Evolutionary conservation across 2,888 invertebrate species (phyloP), one percentile per base, ranked within the genome.

Genomic region (Trachelus troglodyta): DNA sequence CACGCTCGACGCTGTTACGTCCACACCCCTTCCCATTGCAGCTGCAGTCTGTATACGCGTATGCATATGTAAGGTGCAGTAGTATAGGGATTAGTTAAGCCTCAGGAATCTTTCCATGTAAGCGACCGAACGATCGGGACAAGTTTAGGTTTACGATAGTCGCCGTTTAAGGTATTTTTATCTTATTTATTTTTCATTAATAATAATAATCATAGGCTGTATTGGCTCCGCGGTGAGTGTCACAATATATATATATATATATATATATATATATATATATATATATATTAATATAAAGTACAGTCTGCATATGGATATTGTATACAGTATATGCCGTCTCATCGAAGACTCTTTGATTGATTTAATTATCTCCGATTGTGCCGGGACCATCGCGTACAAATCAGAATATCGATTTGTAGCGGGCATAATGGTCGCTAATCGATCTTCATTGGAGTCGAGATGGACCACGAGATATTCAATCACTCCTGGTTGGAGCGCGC

Each of bases 391-490:
- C 78, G 76, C 81, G 82, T 84, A 84, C 84, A 84, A 86, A 88
- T 87, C 85, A 81, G 83, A 83, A 82, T 84, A 85, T 83, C 83
- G 85, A 87, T 86, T 86, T 85, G 85, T 87, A 84, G 81, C 83
- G 81, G 81, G 84, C 84, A 83, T 86, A 86, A 86, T 86, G 85
- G 86, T 83, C 84, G 82, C 84, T 86, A 86, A 88, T 89, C 86
- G 87, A 88, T 89, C 86, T 86, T 86, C 88, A 89, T 87, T 86
- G 84, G 83, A 83, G 87, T 87, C 85, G 83, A 87, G 89, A 89
- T 89, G 87, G 87, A 86, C 86, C 83, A 81, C 83, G 84, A 85
- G 88, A 88, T 89, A 89, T 89, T 87, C 87, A 88, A 89, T 88
- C 87, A 87, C 87, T 88, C 85, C 85, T 84, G 85, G 84, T 83